These are phyloP conservation scores for Empidonax traillii DNA, from an alignment of 2,113 vertebrate species.

Conservation along the genomic window DNA sequence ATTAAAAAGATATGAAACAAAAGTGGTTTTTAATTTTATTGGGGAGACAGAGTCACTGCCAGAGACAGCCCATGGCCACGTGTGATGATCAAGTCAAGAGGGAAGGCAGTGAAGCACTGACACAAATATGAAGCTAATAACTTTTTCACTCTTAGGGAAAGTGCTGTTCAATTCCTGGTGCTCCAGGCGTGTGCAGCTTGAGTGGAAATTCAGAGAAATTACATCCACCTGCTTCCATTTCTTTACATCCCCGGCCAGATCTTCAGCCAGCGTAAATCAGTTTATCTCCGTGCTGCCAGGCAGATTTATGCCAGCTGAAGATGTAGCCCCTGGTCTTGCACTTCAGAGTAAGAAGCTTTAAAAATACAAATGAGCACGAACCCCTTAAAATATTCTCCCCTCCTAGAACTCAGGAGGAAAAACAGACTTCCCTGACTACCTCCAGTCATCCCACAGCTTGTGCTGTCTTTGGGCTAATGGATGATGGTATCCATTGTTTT, in stretches of 20 bases:
- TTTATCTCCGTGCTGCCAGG: constrained; percentile 36
- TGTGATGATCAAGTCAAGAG: constrained; percentile 48
- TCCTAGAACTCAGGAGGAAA: background rate
- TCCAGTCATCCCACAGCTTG: background rate
- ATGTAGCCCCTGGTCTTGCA: constrained; percentile 35
- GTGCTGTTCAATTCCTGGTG: constrained; percentile 64
- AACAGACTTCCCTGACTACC: background rate
- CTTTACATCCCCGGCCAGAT: constrained; percentile 27
- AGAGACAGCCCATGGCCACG: constrained; percentile 67
- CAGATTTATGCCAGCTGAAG: constrained; percentile 47
- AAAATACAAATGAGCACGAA: constrained; percentile 71
- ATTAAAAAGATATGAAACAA: constrained; percentile 65
- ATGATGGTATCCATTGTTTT: fast-evolving
- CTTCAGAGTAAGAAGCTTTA: constrained; percentile 53
- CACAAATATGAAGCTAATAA: constrained; percentile 73
- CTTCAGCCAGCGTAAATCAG: constrained; percentile 38
- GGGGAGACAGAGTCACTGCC: constrained; percentile 61
- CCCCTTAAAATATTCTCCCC: background rate
- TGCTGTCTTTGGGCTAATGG: background rate
- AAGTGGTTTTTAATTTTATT: constrained; percentile 76
- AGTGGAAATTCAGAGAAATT: constrained; percentile 63
- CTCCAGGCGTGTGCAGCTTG: constrained; percentile 60
- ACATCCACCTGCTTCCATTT: constrained; percentile 59
- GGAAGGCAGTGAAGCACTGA: constrained; percentile 35
- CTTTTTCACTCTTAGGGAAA: constrained; percentile 67